Base-by-base conservation (phyloP, 2,888 invertebrate species). In the Cheilosia vernalis region DNA sequence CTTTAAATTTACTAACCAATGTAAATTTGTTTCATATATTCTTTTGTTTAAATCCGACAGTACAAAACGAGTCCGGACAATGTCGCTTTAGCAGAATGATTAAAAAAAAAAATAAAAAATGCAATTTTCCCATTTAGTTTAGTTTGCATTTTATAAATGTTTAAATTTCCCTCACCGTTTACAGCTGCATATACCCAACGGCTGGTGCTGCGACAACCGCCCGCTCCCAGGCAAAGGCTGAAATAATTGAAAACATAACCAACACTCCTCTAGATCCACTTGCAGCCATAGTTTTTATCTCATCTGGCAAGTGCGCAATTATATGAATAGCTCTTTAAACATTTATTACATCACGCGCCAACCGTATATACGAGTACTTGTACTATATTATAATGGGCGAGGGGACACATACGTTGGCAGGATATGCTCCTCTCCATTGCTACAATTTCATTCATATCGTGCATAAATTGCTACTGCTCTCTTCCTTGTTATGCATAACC, bases 261-360 rank as follows among this genome's bases (percentile, higher is more conserved):
- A 64, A 74, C 63, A 74, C 63, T 69, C 55, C 33, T 24, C 56
- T 21, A 4, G 42, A 42, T 63, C 33, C 53, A 19, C 30, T 33
- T 13, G 27, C n/a, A 37, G 13, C 30, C 9, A 37, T 80, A 80
- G 76, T 80, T 85, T 85, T 80, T 80, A 80, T 85, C 80, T 76
- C 84, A 80, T 85, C 80, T 85, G 80, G 76, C 80, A 85, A 80
- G 84, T 80, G 83, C 83, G 58, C 80, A 80, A 80, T 80, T 85
- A 80, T 76, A 76, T 79, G 80, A 85, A 80, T 70, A 80, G 84
- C 84, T 80, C 76, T 80, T 84, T 85, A 85, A 85, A 85, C 84
- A 85, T 85, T 85, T 80, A 85, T 85, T 80, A 85, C 76, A 85
- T 85, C 80, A 55, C 80, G 49, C 80, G 60, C 80, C 70, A 80